Evolutionary conservation across 2,797 vertebrate species (phyloP).

Genomic region (Huso huso): DNA sequence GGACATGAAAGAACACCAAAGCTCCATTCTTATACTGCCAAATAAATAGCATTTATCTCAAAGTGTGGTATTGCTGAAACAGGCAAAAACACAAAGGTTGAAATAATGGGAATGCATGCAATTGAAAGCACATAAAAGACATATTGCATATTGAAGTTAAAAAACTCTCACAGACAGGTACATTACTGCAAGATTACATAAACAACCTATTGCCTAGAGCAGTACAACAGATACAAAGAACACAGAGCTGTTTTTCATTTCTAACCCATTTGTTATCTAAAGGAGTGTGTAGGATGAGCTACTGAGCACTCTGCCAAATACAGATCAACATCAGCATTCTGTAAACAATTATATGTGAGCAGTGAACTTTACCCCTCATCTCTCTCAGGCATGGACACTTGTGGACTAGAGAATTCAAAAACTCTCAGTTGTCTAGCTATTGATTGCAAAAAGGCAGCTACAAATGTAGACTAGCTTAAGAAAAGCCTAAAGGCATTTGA

Average conservation of each 20-base stretch:
- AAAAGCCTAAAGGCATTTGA: background rate
- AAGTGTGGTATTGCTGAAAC: too few relatives aligned
- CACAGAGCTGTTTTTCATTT: background rate
- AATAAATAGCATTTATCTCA: too few relatives aligned
- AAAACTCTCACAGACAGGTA: background rate
- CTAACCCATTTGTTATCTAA: background rate
- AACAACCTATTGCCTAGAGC: background rate
- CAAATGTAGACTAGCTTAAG: background rate
- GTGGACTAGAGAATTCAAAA: background rate
- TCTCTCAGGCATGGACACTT: background rate
- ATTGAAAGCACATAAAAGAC: background rate
- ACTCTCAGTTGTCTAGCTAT: background rate
- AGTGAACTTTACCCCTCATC: background rate
- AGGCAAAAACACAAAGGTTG: too few relatives aligned
- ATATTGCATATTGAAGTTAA: background rate
- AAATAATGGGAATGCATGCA: background rate
- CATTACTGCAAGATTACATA: background rate
- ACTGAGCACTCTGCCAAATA: background rate
- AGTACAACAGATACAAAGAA: background rate
- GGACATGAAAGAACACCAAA: too few relatives aligned
- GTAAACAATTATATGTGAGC: background rate
- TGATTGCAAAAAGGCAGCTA: conserved; percentile 1
- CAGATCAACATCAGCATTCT: background rate
- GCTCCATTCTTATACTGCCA: too few relatives aligned
- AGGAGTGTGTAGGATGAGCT: background rate